phyloP scores from a whole-genome alignment of 1,140 invertebrate genomes.

The Daktulosphaira vitifoliae region DNA sequence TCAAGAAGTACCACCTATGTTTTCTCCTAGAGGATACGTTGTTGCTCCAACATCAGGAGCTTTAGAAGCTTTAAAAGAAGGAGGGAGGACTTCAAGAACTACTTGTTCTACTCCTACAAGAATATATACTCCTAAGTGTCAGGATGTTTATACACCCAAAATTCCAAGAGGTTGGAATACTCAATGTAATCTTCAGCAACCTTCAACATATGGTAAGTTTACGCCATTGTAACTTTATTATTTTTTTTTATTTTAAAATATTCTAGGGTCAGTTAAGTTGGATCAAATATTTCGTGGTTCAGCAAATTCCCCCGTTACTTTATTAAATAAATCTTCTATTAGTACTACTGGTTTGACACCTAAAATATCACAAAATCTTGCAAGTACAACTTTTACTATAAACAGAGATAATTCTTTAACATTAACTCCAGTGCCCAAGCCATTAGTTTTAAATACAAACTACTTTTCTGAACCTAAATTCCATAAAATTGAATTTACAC shows the following conservation, averaged over 20 bases:
- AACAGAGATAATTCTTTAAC: conserved; percentile 17
- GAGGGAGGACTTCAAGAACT: conserved; percentile 1
- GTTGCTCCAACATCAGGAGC: conserved; percentile 34
- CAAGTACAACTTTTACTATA: conserved; percentile 8
- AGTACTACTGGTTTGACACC: conserved; percentile 1
- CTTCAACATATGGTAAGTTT: conserved; percentile 32
- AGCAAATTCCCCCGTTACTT: conserved; percentile 38
- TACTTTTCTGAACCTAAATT: conserved; percentile 18
- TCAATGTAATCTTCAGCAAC: conserved; percentile 33
- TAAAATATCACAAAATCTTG: conserved; percentile 6
- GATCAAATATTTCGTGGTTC: conserved; percentile 39
- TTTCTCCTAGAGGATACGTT: conserved; percentile 36
- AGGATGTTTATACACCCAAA: conserved; percentile 45
- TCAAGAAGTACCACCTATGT: conserved; percentile 44
- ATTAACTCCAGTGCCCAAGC: conserved; percentile 3
- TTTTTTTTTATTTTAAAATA: neutral
- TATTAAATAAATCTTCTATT: conserved; percentile 31
- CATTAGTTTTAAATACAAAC: conserved; percentile 4
- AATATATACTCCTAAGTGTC: neutral
- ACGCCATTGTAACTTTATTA: neutral
- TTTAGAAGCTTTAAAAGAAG: conserved; percentile 23
- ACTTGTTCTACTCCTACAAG: conserved; percentile 22
- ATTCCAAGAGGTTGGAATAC: conserved; percentile 49
- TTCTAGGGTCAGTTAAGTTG: conserved; percentile 39
- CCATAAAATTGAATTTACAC: conserved; percentile 27